These are phyloP conservation scores for Polylopha cassiicola DNA, from an alignment of 2,888 invertebrate species.

Conservation along the genomic window DNA sequence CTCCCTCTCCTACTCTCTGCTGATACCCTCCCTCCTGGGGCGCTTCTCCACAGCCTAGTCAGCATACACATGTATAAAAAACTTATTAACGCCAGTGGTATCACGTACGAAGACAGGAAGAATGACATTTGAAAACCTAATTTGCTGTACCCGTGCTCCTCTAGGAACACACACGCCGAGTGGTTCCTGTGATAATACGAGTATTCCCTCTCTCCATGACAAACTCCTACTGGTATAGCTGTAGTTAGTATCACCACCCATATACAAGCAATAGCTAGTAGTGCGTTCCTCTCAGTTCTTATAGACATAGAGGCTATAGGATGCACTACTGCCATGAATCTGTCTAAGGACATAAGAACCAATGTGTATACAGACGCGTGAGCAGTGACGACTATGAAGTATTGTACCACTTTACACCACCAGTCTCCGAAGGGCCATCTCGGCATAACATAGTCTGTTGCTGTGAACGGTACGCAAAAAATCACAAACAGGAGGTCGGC, in stretches of 20 bases:
- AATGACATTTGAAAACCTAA: constrained; percentile 86
- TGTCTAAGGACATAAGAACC: constrained; percentile 94
- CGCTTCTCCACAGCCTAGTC: constrained; percentile 89
- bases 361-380: constrained; percentile 96
- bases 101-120: constrained; percentile 91
- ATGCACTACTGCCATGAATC: constrained; percentile 95
- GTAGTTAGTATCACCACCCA: constrained; percentile 89
- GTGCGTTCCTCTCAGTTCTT: constrained; percentile 88
- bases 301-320: constrained; percentile 92
- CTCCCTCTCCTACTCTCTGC: constrained; percentile 90
- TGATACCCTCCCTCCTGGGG: constrained; percentile 87
- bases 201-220: constrained; percentile 85
- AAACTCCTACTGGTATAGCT: constrained; percentile 86
- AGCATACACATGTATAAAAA: constrained; percentile 94
- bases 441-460: constrained; percentile 90
- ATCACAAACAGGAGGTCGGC: constrained; percentile 94
- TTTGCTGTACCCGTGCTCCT: constrained; percentile 79
- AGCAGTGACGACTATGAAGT: constrained; percentile 93
- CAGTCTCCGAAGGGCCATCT: constrained; percentile 94
- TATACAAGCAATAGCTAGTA: constrained; percentile 84
- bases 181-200: constrained; percentile 79
- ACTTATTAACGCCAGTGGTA: constrained; percentile 91
- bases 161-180: constrained; percentile 82
- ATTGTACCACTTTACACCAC: constrained; percentile 94
- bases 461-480: constrained; percentile 96